phyloP scores from a whole-genome alignment of 2,113 vertebrate species.

The Zosterops hypoxanthus region DNA sequence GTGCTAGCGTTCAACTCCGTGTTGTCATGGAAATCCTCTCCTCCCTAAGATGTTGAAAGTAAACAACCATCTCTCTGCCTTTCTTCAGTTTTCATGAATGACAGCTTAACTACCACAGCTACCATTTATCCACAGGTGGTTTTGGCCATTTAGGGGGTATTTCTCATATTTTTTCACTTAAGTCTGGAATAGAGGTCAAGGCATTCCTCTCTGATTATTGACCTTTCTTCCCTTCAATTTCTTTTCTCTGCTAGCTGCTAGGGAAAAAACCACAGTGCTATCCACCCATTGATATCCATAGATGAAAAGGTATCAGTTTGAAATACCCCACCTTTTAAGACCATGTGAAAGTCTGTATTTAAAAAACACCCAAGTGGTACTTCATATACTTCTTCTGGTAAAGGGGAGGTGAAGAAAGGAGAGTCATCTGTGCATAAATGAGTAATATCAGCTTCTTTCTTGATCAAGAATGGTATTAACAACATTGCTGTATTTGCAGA shows the following conservation, averaged over 20 bases:
- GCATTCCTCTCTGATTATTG: not conserved
- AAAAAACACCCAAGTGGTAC: not conserved
- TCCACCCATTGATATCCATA: not conserved
- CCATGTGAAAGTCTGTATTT: not conserved
- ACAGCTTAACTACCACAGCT: constrained; percentile 41
- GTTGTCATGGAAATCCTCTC: constrained; percentile 52
- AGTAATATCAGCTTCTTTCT: not conserved
- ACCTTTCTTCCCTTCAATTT: constrained; percentile 17
- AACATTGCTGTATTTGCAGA: not conserved
- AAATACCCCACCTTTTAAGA: not conserved
- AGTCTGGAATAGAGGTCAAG: constrained; percentile 20
- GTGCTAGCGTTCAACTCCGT: not conserved
- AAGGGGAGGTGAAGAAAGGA: not conserved
- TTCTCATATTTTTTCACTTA: constrained; percentile 40
- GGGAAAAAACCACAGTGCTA: not conserved
- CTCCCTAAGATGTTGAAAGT: constrained; percentile 13
- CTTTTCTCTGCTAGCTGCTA: not conserved
- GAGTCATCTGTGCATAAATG: not conserved
- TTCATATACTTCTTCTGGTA: not conserved
- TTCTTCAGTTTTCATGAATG: constrained; percentile 55
- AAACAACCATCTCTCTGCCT: constrained; percentile 55
- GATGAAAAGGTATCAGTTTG: not conserved
- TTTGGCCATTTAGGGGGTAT: not conserved
- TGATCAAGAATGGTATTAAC: not conserved
- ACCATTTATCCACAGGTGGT: constrained; percentile 8